Percentiles rank a stretch among this genome's conserved stretches.
These are phyloP conservation scores for Synanthedon tipuliformis DNA, from an alignment of 2,888 invertebrate genomes.

Conservation along the genomic window DNA sequence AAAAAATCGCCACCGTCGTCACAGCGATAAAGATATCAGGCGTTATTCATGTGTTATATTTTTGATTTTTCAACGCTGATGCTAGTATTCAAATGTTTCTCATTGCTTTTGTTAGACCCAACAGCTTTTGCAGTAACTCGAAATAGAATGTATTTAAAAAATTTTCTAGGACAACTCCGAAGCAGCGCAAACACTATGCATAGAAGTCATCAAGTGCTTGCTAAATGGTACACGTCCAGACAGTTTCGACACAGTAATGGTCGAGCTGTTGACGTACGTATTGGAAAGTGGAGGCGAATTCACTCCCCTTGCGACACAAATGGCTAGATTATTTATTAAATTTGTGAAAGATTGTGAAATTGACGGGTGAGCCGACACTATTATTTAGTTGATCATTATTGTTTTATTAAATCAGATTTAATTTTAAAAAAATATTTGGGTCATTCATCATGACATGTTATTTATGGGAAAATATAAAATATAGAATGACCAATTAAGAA, in stretches of 20 bases:
- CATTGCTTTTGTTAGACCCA: too few species aligned
- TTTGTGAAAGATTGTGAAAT: not conserved
- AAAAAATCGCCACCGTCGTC: too few species aligned
- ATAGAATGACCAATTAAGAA: too few species aligned
- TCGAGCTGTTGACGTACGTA: conserved; percentile 8
- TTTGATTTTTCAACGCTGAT: too few species aligned
- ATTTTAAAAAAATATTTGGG: too few species aligned
- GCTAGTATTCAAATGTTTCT: too few species aligned
- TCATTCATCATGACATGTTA: too few species aligned
- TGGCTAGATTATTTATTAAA: not conserved
- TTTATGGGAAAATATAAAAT: too few species aligned
- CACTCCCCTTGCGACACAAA: conserved; percentile 17
- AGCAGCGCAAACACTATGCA: conserved; percentile 10
- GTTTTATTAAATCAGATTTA: too few species aligned
- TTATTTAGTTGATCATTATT: too few species aligned
- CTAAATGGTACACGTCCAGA: not conserved
- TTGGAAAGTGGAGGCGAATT: conserved; percentile 6
- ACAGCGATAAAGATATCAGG: too few species aligned
- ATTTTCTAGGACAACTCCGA: conserved; percentile 12
- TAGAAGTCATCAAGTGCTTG: conserved; percentile 10
- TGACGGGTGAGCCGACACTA: not conserved
- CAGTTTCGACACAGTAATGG: conserved; percentile 5
- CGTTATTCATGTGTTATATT: too few species aligned
- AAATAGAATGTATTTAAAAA: not conserved
- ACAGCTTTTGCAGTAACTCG: not conserved